Percentiles rank a stretch among this genome's conserved stretches.
phyloP scores from a whole-genome alignment of 2,888 invertebrate genomes.

The Pollenia labialis region DNA sequence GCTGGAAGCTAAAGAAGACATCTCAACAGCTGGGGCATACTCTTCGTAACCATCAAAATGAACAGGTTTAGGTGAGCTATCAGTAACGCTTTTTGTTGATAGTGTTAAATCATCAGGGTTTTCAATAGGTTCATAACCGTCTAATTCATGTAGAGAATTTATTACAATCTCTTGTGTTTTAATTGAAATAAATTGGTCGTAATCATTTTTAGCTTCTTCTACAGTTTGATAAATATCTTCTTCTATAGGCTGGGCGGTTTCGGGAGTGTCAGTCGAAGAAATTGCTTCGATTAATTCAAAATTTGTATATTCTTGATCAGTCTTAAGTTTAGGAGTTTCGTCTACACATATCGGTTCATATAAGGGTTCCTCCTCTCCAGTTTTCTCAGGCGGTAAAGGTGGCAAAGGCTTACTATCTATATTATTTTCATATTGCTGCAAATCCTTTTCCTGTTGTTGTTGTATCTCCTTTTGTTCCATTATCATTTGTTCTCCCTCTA shows the following conservation, averaged over 20 bases:
- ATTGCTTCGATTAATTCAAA: slow-evolving; percentile 32
- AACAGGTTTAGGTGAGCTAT: background rate
- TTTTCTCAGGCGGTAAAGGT: background rate
- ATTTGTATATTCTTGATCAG: slow-evolving; percentile 73
- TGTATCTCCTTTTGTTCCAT: slow-evolving; percentile 77
- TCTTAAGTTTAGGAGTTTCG: slow-evolving; percentile 75
- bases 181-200: background rate
- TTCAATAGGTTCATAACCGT: slow-evolving; percentile 59
- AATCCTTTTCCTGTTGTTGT: slow-evolving; percentile 39
- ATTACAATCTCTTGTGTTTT: background rate
- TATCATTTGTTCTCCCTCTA: slow-evolving; percentile 80
- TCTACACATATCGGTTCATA: slow-evolving; percentile 79
- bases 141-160: slow-evolving; percentile 31
- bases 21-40: slow-evolving; percentile 77
- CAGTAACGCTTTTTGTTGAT: background rate
- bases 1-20: slow-evolving; percentile 43
- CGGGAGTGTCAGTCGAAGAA: background rate
- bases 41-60: slow-evolving; percentile 82
- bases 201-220: slow-evolving; percentile 77
- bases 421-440: background rate
- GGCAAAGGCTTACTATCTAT: slow-evolving; percentile 18
- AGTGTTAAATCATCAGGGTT: slow-evolving; percentile 24
- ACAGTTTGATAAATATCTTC: slow-evolving; percentile 83
- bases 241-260: slow-evolving; percentile 9
- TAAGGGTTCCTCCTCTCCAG: slow-evolving; percentile 65